A percentile compares a stretch with the other conserved stretches of the same genome.
Conservation (phyloP, 2,113 vertebrate genomes). For the Addax nasomaculatus region DNA sequence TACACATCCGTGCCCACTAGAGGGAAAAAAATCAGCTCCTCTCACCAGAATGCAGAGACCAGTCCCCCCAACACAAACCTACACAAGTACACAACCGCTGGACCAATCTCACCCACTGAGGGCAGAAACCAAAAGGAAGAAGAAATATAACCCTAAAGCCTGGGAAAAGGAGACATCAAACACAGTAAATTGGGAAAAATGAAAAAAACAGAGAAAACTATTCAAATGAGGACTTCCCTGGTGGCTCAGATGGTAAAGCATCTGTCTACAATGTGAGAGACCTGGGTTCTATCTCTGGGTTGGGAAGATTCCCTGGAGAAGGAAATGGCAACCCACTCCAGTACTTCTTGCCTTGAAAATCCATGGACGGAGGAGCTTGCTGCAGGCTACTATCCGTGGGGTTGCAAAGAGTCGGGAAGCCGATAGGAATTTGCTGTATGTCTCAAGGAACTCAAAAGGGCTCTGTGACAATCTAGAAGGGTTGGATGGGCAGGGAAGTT, state of each 20-base stretch:
- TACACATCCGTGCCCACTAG: neutral
- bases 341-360: too few relatives aligned
- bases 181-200: neutral
- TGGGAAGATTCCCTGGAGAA: too few relatives aligned
- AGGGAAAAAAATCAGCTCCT: neutral
- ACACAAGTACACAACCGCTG: neutral
- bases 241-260: too few relatives aligned
- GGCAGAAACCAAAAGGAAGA: neutral
- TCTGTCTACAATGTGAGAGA: too few relatives aligned
- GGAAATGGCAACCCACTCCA: too few relatives aligned
- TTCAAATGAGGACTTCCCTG: neutral
- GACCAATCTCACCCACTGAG: neutral
- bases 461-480: neutral
- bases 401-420: neutral
- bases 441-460: neutral
- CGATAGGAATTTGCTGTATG: neutral
- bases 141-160: neutral
- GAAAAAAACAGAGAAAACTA: neutral
- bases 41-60: neutral
- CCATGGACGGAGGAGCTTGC: too few relatives aligned
- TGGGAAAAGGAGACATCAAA: neutral
- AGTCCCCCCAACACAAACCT: neutral
- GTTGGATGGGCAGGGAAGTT: neutral
- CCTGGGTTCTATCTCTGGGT: too few relatives aligned
- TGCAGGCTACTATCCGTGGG: too few relatives aligned